Evolutionary conservation across 2,888 invertebrate genomes (phyloP), one percentile per base, ranked within the genome.

Genomic region (Lepeophtheirus nordmannii): DNA sequence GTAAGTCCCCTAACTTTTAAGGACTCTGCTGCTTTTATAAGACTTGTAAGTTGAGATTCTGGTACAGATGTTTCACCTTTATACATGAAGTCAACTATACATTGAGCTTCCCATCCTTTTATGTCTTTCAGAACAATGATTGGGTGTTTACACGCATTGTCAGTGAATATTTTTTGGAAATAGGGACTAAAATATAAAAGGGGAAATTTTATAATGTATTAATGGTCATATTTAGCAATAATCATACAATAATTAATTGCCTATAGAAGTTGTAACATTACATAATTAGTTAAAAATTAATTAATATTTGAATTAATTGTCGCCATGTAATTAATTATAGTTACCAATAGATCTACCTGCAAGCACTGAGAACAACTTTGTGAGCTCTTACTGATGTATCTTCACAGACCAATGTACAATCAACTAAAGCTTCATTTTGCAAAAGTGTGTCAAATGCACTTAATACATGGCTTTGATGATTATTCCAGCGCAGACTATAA

Each of bases 61-160:
- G 85, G 84, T 64, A 91, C 89, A 70, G 87, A 87, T 71, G 91
- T 89, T 78, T 91, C 89, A 53, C 91, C 91, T 71, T 87, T 85
- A 78, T 92, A 92, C 89, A 91, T 91, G 74, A 91, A 92, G 77
- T 89, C 88, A 69, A 91, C 86, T 68, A 91, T 86, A 41, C 89
- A 87, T 73, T 88, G 87, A 69, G 92, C 85, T 73, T 90, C 89
- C 83, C 88, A 87, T 70, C 86, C 87, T 72, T 83, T 83, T 75
- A 89, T 87, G 79, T 91, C 90, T 76, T 90, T 90, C 69, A 92
- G 78, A 71, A 91, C 89, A 74, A 92, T 89, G 71, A 91, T 88
- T 57, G 91, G 91, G 75, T 92, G 91, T 76, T 90, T 89, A 81
- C 90, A 90, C 67, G 90, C 90, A 73, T 89, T 89, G 74, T 91